phyloP scores from a whole-genome alignment of 2,797 vertebrate genomes.

The Hemitrygon akajei region DNA sequence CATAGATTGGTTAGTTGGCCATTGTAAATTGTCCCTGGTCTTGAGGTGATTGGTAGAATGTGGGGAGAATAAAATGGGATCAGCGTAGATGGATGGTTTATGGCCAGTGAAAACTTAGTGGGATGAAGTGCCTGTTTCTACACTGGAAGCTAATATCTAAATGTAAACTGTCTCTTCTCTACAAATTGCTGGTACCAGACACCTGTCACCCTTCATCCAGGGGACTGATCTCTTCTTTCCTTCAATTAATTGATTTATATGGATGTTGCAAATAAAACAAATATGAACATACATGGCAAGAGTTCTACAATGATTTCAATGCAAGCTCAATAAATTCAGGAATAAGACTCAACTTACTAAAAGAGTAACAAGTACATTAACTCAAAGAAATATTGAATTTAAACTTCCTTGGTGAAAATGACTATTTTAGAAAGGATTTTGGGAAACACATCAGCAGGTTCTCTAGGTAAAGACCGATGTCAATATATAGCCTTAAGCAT shows the following conservation, averaged over 20 bases:
- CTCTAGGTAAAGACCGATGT: not conserved
- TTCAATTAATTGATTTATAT: not conserved
- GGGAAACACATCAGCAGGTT: not conserved
- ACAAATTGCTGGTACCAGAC: not conserved
- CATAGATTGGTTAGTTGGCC: no score
- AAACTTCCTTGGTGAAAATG: not conserved
- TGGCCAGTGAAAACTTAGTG: no score
- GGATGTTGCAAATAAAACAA: not conserved
- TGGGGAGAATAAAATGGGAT: no score
- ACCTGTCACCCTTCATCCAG: not conserved
- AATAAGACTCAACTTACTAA: not conserved
- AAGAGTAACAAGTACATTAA: not conserved
- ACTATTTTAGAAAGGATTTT: not conserved
- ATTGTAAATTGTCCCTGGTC: no score
- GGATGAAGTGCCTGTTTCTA: no score
- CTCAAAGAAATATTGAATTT: not conserved
- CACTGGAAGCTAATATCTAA: not conserved
- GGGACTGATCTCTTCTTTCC: not conserved
- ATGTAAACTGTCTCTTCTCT: not conserved
- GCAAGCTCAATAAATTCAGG: not conserved
- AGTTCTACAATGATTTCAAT: not conserved
- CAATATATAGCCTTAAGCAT: not conserved
- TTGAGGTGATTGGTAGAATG: no score
- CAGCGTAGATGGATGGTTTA: no score
- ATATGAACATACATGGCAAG: not conserved